Conservation (phyloP, 23 tunicate genomes). For the Diplosoma virens region DNA sequence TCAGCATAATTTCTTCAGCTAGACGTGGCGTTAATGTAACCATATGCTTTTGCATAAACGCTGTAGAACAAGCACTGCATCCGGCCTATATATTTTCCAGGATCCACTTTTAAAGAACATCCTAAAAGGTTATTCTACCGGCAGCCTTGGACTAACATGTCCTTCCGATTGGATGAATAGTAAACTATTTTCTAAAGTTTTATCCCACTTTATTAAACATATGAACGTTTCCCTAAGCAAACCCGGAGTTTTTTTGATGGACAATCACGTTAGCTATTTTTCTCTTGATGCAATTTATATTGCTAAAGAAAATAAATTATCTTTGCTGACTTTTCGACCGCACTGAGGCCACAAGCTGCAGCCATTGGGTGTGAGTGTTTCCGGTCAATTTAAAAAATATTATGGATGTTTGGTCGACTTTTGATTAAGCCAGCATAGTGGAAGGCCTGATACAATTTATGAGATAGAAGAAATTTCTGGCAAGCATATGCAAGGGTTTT, state of each 20-base stretch:
- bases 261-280: no score
- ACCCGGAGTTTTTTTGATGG: background rate
- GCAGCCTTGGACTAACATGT: background rate
- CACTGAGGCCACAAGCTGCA: background rate
- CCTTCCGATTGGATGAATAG: background rate
- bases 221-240: background rate
- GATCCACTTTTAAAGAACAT: background rate
- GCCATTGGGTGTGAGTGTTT: background rate
- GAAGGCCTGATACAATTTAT: background rate
- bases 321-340: background rate
- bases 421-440: background rate
- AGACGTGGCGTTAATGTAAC: background rate
- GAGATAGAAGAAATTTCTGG: background rate
- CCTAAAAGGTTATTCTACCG: background rate
- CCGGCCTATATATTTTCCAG: background rate
- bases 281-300: background rate
- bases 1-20: background rate
- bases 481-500: background rate
- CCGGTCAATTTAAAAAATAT: background rate
- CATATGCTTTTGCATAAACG: background rate
- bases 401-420: no score
- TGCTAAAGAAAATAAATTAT: background rate
- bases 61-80: background rate
- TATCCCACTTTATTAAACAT: background rate
- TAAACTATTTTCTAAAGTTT: background rate